Percentiles rank a stretch among this genome's conserved stretches.
These are phyloP conservation scores for Bettongia penicillata DNA, from an alignment of 2,113 vertebrate species.

Conservation along the genomic window DNA sequence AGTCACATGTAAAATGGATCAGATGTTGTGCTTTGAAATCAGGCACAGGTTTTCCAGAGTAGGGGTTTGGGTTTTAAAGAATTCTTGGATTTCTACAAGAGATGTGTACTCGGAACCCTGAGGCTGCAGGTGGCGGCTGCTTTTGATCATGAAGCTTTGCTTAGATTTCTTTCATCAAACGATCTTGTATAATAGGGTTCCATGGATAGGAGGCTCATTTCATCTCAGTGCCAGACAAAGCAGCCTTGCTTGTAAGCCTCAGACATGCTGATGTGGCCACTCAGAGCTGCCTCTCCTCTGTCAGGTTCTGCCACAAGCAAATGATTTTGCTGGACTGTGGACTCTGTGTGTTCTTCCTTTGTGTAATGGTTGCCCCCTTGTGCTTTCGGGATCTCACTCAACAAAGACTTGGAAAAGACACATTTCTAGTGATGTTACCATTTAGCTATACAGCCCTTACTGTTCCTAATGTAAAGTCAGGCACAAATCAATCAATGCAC, in stretches of 20 bases:
- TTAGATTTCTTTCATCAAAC: conserved; percentile 40
- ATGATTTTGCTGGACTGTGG: not conserved
- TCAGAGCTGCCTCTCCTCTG: not conserved
- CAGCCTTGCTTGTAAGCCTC: not conserved
- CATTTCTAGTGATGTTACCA: not conserved
- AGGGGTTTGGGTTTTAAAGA: not conserved
- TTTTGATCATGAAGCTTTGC: conserved; percentile 28
- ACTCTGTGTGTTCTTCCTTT: not conserved
- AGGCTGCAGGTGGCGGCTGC: conserved; percentile 5
- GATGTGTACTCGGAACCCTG: not conserved
- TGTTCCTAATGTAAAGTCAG: conserved; percentile 15
- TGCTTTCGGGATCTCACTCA: not conserved
- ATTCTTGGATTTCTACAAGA: conserved; percentile 34
- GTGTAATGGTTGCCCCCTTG: not conserved
- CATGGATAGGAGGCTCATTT: not conserved
- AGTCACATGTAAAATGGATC: not conserved
- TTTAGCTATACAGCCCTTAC: conserved; percentile 25
- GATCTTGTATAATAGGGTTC: not conserved
- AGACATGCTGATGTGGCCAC: not conserved
- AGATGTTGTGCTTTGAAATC: not conserved
- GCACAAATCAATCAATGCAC: not conserved
- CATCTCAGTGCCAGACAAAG: conserved; percentile 14
- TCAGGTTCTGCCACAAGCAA: not conserved
- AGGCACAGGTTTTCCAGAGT: not conserved
- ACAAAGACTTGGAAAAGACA: conserved; percentile 4